Base-by-base conservation (phyloP, 2,113 vertebrate species). In the Heteronetta atricapilla region DNA sequence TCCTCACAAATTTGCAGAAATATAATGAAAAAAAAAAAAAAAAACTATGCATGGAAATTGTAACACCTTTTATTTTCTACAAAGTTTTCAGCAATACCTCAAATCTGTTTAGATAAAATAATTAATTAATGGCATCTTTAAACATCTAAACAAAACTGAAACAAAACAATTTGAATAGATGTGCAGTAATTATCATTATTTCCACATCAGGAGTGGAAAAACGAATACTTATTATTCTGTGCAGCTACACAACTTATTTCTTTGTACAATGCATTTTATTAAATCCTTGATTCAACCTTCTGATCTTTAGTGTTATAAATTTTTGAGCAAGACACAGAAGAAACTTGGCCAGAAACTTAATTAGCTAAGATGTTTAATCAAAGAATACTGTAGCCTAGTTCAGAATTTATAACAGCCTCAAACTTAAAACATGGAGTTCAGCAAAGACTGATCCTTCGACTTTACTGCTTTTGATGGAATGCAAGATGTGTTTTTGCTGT, bases 241-340 rank as follows among this genome's bases (percentile, higher is more conserved):
- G 6, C 91, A 96, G 88, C 89, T 92, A 83, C 79, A 77, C 81
- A 93, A 95, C 86, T 95, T 94, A 93, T 96, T 93, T 88, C 93
- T 96, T 89, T 96, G 85, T 96, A 88, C 91, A 95, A 95, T 78
- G 85, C 17, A 77, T 96, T 96, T 93, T 96, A 94, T 96, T 96
- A 97, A 97, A 97, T 95, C 92, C 91, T 96, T 94, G 94, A 92
- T 93, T 97, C 93, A 96, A 93, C 90, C 94, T 96, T 97, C 91
- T 97, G 95, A 97, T 94, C 95, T 88, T 93, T 82, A 83, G 74
- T 60, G 70, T 94, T 96, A 96, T 97, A 96, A 96, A 95, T 95
- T 95, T 95, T 94, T 82, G 83, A 96, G 77, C 53, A 93, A 63
- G 66, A 64, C 72, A 38, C 46, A 74, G 53, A 76, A 96, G 88